These are phyloP conservation scores for Merops nubicus DNA, from an alignment of 2,113 vertebrate genomes.

Conservation along the genomic window DNA sequence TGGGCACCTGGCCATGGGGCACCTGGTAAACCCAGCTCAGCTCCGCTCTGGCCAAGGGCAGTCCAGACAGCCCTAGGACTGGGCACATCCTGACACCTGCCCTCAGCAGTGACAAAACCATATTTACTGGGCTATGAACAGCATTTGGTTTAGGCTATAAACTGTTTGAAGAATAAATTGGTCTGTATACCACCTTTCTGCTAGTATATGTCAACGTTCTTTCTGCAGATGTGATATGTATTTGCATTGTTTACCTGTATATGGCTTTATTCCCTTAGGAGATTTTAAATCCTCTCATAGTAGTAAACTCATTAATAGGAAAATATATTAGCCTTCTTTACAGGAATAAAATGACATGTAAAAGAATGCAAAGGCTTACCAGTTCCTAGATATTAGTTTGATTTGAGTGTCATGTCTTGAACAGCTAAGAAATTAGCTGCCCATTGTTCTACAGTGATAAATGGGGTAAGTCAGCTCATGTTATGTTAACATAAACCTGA, in stretches of 20 bases:
- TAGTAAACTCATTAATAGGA: background rate
- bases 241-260: background rate
- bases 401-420: background rate
- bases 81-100: rapidly evolving
- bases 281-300: background rate
- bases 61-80: no score
- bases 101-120: background rate
- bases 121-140: background rate
- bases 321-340: background rate
- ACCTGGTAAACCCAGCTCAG: background rate
- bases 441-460: background rate
- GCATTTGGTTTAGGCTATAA: background rate
- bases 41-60: background rate
- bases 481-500: background rate
- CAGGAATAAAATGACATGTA: background rate
- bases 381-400: background rate
- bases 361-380: background rate
- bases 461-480: background rate
- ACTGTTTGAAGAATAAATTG: background rate
- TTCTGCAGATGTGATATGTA: background rate
- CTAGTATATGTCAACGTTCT: background rate
- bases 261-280: background rate
- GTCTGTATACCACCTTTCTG: background rate
- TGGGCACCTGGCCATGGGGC: background rate
- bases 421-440: background rate